A percentile compares a stretch with the other conserved stretches of the same genome.
These are phyloP conservation scores for Enteromius fasciolatus DNA, from an alignment of 2,797 vertebrate species.

Conservation along the genomic window DNA sequence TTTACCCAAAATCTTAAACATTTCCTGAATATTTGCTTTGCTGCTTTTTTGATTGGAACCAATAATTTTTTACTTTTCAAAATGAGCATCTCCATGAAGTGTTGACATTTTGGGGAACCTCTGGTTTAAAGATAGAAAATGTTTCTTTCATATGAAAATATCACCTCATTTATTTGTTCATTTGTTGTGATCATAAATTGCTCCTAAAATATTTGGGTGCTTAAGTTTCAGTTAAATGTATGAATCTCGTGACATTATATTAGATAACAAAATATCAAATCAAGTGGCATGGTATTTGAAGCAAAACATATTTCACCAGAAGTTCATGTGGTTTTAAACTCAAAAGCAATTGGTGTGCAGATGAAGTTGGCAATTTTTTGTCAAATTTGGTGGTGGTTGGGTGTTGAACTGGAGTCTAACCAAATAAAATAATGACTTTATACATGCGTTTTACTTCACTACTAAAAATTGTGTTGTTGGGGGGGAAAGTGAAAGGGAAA, in stretches of 20 bases:
- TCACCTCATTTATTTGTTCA: not conserved
- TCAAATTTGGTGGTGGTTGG: not conserved
- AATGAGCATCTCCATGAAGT: not conserved
- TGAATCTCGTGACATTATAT: not conserved
- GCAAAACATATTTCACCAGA: not conserved
- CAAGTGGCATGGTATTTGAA: not conserved
- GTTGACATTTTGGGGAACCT: constrained; percentile 15
- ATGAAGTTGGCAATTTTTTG: not conserved
- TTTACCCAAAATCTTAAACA: constrained; percentile 31
- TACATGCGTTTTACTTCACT: not conserved
- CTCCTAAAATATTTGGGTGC: not conserved
- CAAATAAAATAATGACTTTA: not conserved
- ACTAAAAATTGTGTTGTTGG: not conserved
- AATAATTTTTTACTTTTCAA: not conserved
- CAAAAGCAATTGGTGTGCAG: not conserved
- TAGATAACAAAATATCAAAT: constrained; percentile 8
- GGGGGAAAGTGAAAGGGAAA: not conserved
- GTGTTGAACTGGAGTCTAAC: not conserved
- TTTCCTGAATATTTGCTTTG: not conserved
- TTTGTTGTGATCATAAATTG: constrained; percentile 1
- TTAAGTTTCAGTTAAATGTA: not conserved
- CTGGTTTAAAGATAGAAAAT: not conserved
- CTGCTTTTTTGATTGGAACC: not conserved
- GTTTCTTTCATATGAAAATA: not conserved
- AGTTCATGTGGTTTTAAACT: not conserved